Evolutionary conservation across 2,888 invertebrate species (phyloP).

Genomic region (Phlogophora meticulosa): DNA sequence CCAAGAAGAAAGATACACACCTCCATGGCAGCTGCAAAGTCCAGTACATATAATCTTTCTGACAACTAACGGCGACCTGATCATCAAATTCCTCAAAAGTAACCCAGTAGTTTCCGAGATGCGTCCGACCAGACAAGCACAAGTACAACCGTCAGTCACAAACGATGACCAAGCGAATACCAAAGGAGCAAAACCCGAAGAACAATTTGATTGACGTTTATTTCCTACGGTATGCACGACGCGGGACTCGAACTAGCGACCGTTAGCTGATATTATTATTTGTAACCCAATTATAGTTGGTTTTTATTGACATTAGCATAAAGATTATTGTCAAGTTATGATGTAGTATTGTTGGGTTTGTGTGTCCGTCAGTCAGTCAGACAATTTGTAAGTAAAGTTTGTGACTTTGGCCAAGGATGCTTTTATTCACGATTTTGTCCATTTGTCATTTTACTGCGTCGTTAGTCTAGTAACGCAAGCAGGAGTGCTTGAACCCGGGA

Average conservation of each 20-base stretch:
- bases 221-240: slow-evolving; percentile 67
- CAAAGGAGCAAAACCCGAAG: slow-evolving; percentile 33
- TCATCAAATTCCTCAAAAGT: slow-evolving; percentile 37
- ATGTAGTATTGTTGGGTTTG: neutral
- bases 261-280: slow-evolving; percentile 57
- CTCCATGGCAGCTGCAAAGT: too few species aligned
- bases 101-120: slow-evolving; percentile 57
- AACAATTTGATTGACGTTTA: slow-evolving; percentile 61
- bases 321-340: slow-evolving; percentile 16
- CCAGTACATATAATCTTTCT: neutral
- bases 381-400: too few species aligned
- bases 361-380: slow-evolving; percentile 31
- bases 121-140: slow-evolving; percentile 39
- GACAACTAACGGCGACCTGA: neutral
- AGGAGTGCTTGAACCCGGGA: too few species aligned
- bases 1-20: too few species aligned
- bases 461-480: too few species aligned
- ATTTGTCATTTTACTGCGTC: too few species aligned
- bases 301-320: slow-evolving; percentile 36
- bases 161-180: slow-evolving; percentile 64
- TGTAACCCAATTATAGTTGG: slow-evolving; percentile 53
- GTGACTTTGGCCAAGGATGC: too few species aligned
- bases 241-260: slow-evolving; percentile 52
- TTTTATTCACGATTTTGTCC: too few species aligned
- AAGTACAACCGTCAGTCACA: slow-evolving; percentile 49